Conservation (phyloP, 2,797 vertebrate genomes). For the Ambastaia sidthimunki region DNA sequence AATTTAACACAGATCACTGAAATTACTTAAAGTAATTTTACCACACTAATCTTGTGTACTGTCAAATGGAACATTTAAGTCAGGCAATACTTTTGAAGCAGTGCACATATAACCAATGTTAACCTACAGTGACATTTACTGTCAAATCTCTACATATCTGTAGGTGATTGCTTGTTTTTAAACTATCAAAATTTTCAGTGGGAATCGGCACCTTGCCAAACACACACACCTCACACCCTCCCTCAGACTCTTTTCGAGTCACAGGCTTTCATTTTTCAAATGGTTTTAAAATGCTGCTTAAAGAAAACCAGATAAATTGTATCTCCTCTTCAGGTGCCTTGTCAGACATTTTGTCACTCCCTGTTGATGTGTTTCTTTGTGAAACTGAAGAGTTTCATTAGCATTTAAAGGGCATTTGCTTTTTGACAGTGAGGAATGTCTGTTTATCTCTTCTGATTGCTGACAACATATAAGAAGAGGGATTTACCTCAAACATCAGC, state of each 20-base stretch:
- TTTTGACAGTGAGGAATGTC: neutral
- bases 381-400: neutral
- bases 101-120: too few species aligned
- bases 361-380: neutral
- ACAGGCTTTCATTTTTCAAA: neutral
- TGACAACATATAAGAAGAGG: neutral
- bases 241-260: neutral
- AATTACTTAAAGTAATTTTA: neutral
- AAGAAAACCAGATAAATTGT: neutral
- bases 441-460: slow-evolving; percentile 8
- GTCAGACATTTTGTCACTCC: neutral
- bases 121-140: too few species aligned
- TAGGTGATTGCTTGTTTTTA: neutral
- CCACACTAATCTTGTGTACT: neutral
- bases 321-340: slow-evolving; percentile 16
- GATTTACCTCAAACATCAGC: neutral
- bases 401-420: neutral
- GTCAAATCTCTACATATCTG: too few species aligned
- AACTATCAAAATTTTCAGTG: too few species aligned
- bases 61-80: neutral
- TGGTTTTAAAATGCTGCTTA: neutral
- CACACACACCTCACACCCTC: neutral
- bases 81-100: too few species aligned
- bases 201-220: too few species aligned
- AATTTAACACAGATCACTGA: too few species aligned